Percentiles rank a stretch among this genome's conserved stretches.
phyloP scores from a whole-genome alignment of 2,113 vertebrate species.

The Siniperca chuatsi region DNA sequence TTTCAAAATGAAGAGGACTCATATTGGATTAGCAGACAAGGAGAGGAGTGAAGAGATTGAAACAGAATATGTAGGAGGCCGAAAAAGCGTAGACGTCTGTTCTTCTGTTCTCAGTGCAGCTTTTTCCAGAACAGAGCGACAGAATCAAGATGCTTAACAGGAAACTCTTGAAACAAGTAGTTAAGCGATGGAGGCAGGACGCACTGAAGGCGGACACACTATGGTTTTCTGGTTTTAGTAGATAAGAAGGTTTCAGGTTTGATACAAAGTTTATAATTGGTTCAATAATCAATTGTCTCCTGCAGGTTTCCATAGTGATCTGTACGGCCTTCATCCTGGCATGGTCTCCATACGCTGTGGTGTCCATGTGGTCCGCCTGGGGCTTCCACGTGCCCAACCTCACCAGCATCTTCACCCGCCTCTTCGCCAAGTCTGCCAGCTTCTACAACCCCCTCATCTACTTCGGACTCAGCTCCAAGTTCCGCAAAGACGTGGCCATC shows the following conservation, averaged over 20 bases:
- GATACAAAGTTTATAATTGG: background rate
- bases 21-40: too few species aligned
- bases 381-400: constrained; percentile 84
- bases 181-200: too few species aligned
- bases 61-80: too few species aligned
- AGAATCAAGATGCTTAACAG: too few species aligned
- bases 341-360: constrained; percentile 87
- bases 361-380: constrained; percentile 86
- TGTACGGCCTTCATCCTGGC: constrained; percentile 88
- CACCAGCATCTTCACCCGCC: constrained; percentile 86
- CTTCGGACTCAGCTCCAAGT: constrained; percentile 91
- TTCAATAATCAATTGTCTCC: background rate
- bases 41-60: too few species aligned
- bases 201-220: background rate
- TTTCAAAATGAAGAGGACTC: too few species aligned
- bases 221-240: background rate
- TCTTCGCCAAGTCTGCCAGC: constrained; percentile 88
- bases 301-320: constrained; percentile 86
- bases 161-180: too few species aligned
- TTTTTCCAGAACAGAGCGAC: too few species aligned
- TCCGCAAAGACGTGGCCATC: constrained; percentile 83
- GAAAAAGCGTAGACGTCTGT: too few species aligned
- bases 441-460: constrained; percentile 91
- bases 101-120: too few species aligned
- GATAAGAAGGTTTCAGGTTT: background rate